Evolutionary conservation across 1,140 invertebrate species (phyloP), one percentile per base, ranked within the genome.

Genomic region (Drosophila parabipectinata): DNA sequence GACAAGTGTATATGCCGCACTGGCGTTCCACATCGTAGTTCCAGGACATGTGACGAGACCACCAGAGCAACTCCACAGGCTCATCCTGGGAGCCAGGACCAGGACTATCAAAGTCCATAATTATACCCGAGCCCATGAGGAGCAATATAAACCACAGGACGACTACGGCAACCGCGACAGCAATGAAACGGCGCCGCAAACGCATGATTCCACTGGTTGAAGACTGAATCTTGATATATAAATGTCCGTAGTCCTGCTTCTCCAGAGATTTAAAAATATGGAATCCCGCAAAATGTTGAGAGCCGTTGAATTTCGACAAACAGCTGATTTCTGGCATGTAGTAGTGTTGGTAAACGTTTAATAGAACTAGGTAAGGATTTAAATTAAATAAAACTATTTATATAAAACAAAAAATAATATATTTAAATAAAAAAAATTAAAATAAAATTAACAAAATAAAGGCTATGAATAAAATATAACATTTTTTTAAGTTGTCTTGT

Each of bases 11-110:
- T 4, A 26, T 18, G 0, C 79, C 84, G 28, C 83, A 88, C 2
- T 44, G 18, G 0, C 79, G 79, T 10, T 9, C n/a, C 55, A 77
- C 84, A 14, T 83, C 54, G 50, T 88, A 77, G 1, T 24, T 15
- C 30, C 64, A 79, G 14, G 47, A 9, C 50, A 83, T 59, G 18
- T 66, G 30, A 3, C 68, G 41, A 1, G 83, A 63, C 83, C 83
- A 88, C 83, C 83, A 88, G 12, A 89, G 32, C 15, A 88, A 8
- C 56, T 88, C 67, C 0, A 18, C 32, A 4, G 41, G 64, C 9
- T 44, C 41, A 15, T 51, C 28, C 0, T 12, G 1, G 9, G 24
- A 6, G n/a, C 3, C 10, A 8, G 9, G 3, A 10, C 3, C 10
- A 8, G 9, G 3, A 10, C 10, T 21, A 1, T 62, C 30, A n/a